A percentile compares a stretch with the other conserved stretches of the same genome.
Conservation (phyloP, 2,797 vertebrate genomes). For the Malacoctenus gilli region DNA sequence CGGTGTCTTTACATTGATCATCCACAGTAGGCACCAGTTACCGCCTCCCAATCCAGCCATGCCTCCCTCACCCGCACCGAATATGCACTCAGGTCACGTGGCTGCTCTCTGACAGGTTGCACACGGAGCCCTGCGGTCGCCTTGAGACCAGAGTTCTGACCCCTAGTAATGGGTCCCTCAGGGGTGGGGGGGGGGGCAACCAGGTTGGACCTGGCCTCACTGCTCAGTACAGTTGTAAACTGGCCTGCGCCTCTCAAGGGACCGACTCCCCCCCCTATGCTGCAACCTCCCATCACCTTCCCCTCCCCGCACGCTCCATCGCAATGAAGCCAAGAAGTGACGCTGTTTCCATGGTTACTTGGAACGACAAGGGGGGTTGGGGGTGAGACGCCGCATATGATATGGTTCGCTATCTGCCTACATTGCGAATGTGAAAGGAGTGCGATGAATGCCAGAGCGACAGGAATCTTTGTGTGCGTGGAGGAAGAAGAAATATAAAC, state of each 20-base stretch:
- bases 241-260: constrained; percentile 32
- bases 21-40: constrained; percentile 18
- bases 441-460: not conserved
- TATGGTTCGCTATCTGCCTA: constrained; percentile 52
- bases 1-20: constrained; percentile 4
- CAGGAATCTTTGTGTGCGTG: not conserved
- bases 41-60: not conserved
- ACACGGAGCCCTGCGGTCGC: constrained; percentile 23
- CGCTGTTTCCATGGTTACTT: constrained; percentile 70
- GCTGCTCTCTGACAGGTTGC: constrained; percentile 57
- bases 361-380: constrained; percentile 3
- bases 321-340: constrained; percentile 60
- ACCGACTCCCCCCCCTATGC: constrained; percentile 15
- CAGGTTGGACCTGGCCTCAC: not conserved
- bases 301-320: constrained; percentile 17
- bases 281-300: constrained; percentile 24
- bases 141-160: constrained; percentile 51
- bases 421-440: constrained; percentile 30
- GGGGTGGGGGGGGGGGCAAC: not conserved
- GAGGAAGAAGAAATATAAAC: constrained; percentile 18
- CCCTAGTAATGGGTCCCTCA: constrained; percentile 60
- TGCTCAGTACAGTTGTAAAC: constrained; percentile 58
- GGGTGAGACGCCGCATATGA: constrained; percentile 43
- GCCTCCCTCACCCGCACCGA: not conserved
- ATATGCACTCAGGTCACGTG: constrained; percentile 44